Conservation (phyloP, 2,888 invertebrate species). For the Troides oblongomaculatus region DNA sequence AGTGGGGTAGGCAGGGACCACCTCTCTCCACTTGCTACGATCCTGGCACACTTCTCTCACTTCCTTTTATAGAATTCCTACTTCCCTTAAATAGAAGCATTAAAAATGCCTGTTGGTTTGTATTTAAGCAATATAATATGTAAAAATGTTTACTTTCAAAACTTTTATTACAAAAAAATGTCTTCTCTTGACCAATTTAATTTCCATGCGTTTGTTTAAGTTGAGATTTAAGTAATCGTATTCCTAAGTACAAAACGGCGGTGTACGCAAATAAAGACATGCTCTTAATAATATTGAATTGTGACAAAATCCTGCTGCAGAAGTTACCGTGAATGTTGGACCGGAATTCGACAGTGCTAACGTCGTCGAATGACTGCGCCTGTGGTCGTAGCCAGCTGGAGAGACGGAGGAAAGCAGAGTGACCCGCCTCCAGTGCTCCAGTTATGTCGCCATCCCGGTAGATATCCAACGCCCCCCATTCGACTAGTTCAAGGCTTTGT, state of each 20-base stretch:
- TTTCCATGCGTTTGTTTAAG: constrained; percentile 32
- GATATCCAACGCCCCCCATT: constrained; percentile 70
- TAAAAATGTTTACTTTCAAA: too few relatives aligned
- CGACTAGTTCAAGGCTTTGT: constrained; percentile 46
- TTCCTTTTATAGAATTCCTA: too few relatives aligned
- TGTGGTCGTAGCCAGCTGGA: constrained; percentile 64
- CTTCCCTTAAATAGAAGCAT: too few relatives aligned
- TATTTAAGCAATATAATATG: too few relatives aligned
- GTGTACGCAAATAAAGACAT: constrained; percentile 46
- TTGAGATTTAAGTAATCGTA: constrained; percentile 42
- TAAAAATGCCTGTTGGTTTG: too few relatives aligned
- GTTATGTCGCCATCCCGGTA: constrained; percentile 70
- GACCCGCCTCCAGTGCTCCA: constrained; percentile 67
- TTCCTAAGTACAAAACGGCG: constrained; percentile 43
- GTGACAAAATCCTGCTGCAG: constrained; percentile 42
- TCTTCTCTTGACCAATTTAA: constrained; percentile 1
- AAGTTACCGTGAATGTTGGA: constrained; percentile 44
- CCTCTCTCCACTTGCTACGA: too few relatives aligned
- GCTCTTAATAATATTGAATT: constrained; percentile 48
- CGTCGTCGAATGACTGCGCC: constrained; percentile 62
- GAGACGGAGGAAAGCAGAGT: constrained; percentile 61
- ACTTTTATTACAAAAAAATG: neutral
- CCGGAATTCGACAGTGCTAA: constrained; percentile 46
- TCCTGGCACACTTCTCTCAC: too few relatives aligned
- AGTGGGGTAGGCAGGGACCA: too few relatives aligned